phyloP scores from a whole-genome alignment of 2,113 vertebrate genomes.

The Spizaetus ornatus region DNA sequence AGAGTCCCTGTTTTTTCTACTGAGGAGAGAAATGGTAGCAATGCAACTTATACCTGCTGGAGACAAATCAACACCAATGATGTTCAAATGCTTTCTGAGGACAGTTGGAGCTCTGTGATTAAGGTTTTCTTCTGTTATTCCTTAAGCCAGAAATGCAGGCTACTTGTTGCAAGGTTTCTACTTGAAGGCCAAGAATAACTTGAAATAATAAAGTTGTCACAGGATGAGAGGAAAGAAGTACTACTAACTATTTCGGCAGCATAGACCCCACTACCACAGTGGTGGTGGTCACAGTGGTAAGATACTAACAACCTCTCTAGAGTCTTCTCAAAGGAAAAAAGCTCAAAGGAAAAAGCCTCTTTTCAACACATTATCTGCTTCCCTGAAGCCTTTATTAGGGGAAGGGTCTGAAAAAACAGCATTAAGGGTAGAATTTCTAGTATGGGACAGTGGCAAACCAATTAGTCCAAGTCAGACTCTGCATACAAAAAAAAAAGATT shows the following conservation, averaged over 20 bases:
- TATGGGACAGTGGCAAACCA: neutral
- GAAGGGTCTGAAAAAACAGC: neutral
- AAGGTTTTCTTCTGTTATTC: neutral
- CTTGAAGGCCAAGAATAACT: neutral
- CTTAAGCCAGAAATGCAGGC: neutral
- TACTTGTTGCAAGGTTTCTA: neutral
- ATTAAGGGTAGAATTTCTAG: neutral
- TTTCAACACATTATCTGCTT: neutral
- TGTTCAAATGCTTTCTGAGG: neutral
- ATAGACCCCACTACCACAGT: neutral
- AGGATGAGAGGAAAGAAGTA: neutral
- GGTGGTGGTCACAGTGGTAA: neutral
- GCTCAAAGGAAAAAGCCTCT: neutral
- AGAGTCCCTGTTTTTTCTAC: neutral
- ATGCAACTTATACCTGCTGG: neutral
- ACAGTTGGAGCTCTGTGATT: neutral
- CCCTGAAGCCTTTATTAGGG: neutral
- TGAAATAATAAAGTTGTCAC: neutral
- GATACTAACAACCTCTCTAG: neutral
- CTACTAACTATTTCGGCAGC: neutral
- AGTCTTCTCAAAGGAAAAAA: neutral
- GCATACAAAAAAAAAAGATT: neutral
- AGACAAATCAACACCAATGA: neutral
- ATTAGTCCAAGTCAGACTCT: neutral
- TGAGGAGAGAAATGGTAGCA: neutral